phyloP scores from a whole-genome alignment of 2,888 invertebrate genomes.

The Torymus auratus region DNA sequence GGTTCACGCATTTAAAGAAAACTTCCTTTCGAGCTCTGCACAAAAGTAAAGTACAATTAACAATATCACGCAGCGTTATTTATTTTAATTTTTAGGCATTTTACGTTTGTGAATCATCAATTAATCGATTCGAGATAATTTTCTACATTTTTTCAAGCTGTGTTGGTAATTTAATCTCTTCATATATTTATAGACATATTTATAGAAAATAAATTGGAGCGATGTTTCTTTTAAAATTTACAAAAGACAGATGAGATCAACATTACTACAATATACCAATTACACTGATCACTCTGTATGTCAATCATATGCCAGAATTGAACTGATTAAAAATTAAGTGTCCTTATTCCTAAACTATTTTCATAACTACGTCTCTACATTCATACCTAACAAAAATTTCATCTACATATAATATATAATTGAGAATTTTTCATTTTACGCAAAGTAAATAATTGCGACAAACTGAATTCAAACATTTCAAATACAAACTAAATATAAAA shows the following conservation, averaged over 20 bases:
- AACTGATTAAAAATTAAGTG: not conserved
- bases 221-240: slow-evolving; percentile 3
- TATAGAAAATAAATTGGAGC: slow-evolving; percentile 4
- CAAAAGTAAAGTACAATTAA: slow-evolving; percentile 11
- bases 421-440: not conserved
- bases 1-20: slow-evolving; percentile 19
- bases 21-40: not conserved
- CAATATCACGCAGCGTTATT: slow-evolving; percentile 20
- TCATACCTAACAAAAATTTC: not conserved
- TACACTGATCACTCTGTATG: slow-evolving; percentile 23
- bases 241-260: slow-evolving; percentile 36
- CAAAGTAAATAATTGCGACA: not conserved
- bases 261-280: slow-evolving; percentile 42
- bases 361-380: not conserved
- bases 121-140: not conserved
- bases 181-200: no score
- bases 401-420: not conserved
- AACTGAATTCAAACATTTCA: not conserved
- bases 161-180: slow-evolving; percentile 2
- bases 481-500: slow-evolving; percentile 7
- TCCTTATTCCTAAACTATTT: not conserved
- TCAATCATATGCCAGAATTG: not conserved
- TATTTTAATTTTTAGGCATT: slow-evolving; percentile 1
- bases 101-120: not conserved
- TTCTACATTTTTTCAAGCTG: not conserved